These are phyloP conservation scores for Rousettus madagascariensis DNA, from an alignment of 2,797 vertebrate species.

Conservation along the genomic window DNA sequence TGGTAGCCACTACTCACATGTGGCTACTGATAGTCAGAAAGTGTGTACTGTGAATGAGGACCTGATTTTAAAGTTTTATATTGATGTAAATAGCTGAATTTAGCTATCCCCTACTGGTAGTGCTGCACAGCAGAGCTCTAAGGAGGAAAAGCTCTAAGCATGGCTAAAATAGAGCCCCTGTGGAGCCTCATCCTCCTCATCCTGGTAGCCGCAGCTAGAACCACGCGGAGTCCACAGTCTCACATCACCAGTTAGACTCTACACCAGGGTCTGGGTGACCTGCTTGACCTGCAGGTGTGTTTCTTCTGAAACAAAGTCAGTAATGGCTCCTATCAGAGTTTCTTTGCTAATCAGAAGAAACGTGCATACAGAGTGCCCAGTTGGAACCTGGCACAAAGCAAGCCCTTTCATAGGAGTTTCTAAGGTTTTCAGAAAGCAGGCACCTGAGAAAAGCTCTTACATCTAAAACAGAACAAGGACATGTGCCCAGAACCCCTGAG, in stretches of 20 bases:
- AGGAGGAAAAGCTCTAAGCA: background rate
- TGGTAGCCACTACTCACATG: background rate
- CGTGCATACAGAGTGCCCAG: rapidly evolving
- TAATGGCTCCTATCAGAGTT: background rate
- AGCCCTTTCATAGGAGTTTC: background rate
- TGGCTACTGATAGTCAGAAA: background rate
- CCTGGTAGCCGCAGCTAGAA: background rate
- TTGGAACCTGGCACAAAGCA: background rate
- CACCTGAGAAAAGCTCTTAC: background rate
- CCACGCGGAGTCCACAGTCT: background rate
- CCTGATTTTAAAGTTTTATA: background rate
- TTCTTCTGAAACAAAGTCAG: background rate
- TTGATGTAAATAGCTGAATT: background rate
- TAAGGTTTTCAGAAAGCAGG: background rate
- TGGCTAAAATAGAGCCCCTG: background rate
- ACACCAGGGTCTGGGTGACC: background rate
- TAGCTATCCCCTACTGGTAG: background rate
- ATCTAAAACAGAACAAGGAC: background rate
- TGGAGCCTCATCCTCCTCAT: background rate
- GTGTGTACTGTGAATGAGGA: background rate
- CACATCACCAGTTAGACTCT: background rate
- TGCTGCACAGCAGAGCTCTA: background rate
- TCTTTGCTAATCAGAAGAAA: background rate
- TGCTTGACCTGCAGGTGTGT: background rate
- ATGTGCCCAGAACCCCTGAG: background rate